These are phyloP conservation scores for Allygus modestus DNA, from an alignment of 2,888 invertebrate species.

Conservation along the genomic window DNA sequence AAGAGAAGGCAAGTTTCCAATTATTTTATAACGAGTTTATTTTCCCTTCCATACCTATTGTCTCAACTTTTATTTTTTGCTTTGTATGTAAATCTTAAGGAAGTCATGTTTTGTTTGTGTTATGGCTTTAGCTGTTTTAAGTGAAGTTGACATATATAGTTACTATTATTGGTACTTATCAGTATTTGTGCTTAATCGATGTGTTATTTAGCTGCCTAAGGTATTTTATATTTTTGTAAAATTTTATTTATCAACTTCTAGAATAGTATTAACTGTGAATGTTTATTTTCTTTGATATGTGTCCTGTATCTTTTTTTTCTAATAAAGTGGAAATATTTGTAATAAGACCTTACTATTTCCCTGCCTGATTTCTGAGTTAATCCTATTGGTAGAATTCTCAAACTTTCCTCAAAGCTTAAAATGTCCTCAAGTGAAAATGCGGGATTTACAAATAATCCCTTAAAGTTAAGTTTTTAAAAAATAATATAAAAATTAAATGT, in stretches of 20 bases:
- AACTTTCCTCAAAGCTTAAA: too few relatives aligned
- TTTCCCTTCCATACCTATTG: too few relatives aligned
- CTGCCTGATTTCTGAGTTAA: too few relatives aligned
- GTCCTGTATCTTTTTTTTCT: slow-evolving; percentile 14
- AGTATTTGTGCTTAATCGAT: slow-evolving; percentile 7
- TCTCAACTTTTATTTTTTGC: not conserved
- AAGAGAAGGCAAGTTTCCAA: too few relatives aligned
- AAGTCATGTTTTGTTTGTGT: too few relatives aligned
- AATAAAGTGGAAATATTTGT: slow-evolving; percentile 33
- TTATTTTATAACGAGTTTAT: too few relatives aligned
- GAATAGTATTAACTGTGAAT: not conserved
- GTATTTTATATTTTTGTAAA: slow-evolving; percentile 43
- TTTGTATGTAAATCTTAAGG: not conserved
- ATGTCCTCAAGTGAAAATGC: too few relatives aligned
- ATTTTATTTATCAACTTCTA: slow-evolving; percentile 1
- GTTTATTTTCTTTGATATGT: slow-evolving; percentile 1
- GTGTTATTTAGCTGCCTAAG: slow-evolving; percentile 6
- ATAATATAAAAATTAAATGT: too few relatives aligned
- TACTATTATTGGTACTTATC: slow-evolving; percentile 27
- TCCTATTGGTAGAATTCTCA: too few relatives aligned
- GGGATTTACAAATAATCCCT: too few relatives aligned
- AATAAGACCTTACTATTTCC: not conserved
- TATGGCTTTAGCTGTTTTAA: too few relatives aligned
- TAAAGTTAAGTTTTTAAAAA: too few relatives aligned
- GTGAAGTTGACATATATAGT: not conserved